Evolutionary conservation across 1,140 invertebrate genomes (phyloP).

Genomic region (Cydia amplana): DNA sequence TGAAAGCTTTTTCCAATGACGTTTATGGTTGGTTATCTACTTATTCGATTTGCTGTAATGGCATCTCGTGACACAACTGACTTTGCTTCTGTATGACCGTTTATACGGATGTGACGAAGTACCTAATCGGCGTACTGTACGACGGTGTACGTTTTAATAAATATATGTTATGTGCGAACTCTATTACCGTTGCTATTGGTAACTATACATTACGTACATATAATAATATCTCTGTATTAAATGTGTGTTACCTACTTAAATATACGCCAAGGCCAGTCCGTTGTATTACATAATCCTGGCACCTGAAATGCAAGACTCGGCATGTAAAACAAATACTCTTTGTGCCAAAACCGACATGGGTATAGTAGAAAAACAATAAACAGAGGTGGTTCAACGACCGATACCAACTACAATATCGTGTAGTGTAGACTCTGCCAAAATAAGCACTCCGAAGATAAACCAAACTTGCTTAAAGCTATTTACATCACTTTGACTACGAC

Average conservation of each 20-base stretch:
- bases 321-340: conserved; percentile 73
- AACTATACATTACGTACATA: neutral
- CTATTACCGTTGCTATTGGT: neutral
- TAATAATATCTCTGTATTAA: neutral
- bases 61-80: too few species aligned
- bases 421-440: conserved; percentile 60
- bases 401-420: conserved; percentile 41
- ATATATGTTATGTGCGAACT: too few species aligned
- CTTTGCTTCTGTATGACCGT: too few species aligned
- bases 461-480: neutral
- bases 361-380: conserved; percentile 75
- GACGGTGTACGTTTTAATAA: too few species aligned
- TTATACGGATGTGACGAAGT: too few species aligned
- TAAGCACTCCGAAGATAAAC: conserved; percentile 57
- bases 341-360: conserved; percentile 72
- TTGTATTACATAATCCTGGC: conserved; percentile 49
- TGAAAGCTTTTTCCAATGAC: too few species aligned
- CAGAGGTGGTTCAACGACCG: conserved; percentile 65
- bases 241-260: conserved; percentile 2
- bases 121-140: too few species aligned
- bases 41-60: too few species aligned
- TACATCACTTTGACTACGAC: too few species aligned
- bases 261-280: neutral
- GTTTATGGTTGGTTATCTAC: too few species aligned
- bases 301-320: conserved; percentile 62